These are phyloP conservation scores for Drosophila neonasuta DNA, from an alignment of 2,888 invertebrate genomes.

Conservation along the genomic window DNA sequence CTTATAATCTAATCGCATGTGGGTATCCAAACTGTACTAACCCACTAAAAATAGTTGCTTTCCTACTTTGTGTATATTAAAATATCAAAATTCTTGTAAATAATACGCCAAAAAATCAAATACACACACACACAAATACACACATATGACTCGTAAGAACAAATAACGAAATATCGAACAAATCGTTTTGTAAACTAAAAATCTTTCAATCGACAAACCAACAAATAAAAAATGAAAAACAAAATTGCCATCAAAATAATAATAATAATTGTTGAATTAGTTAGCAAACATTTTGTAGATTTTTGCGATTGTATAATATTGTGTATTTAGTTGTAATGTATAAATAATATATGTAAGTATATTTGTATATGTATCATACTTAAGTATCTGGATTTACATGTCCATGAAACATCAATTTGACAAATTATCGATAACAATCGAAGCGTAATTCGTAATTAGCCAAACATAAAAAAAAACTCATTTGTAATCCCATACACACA, in stretches of 20 bases:
- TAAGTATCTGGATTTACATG: conserved; percentile 16
- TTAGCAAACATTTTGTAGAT: conserved; percentile 29
- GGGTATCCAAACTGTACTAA: conserved; percentile 42
- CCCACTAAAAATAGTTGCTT: conserved; percentile 6
- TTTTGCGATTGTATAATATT: conserved; percentile 3
- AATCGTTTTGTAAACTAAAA: conserved; percentile 17
- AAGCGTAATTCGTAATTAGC: conserved; percentile 5
- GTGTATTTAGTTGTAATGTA: conserved; percentile 29
- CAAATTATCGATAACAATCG: conserved; percentile 20
- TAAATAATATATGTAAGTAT: conserved; percentile 12
- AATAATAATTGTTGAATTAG: conserved; percentile 1
- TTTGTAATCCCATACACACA: conserved; percentile 14
- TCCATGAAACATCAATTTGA: conserved; percentile 16
- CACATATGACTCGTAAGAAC: conserved; percentile 20
- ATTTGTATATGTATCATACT: conserved; percentile 27
- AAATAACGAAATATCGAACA: conserved; percentile 17
- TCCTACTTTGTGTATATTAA: conserved; percentile 7
- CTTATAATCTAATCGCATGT: conserved; percentile 37
- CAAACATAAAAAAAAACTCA: conserved; percentile 11
- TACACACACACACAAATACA: conserved; percentile 22
- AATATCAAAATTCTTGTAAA: conserved; percentile 48
- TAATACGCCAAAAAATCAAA: conserved; percentile 32
- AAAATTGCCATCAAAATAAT: conserved; percentile 29
- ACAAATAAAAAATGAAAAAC: too few relatives aligned
- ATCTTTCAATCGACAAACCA: conserved; percentile 18